Base-by-base conservation (phyloP, 92 coral and sea anemone genomes). In the Galaxea fascicularis region DNA sequence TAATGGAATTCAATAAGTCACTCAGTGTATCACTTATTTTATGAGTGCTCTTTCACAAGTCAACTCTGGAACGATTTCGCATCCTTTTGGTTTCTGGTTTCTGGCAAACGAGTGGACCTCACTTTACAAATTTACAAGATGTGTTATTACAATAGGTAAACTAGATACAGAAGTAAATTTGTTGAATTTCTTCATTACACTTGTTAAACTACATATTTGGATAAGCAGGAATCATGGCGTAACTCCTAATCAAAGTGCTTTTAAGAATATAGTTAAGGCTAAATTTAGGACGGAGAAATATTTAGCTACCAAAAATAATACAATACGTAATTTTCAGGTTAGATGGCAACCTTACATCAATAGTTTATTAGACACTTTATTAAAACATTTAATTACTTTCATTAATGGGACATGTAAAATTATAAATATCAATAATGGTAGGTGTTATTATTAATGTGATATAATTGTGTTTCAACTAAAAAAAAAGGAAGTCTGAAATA, bases 1-100 rank as follows among this genome's bases (percentile, higher is more conserved):
- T n/a, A n/a, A 60, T 60, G 28, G 11, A 18, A n/a, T 18, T n/a
- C 24, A 41, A 64, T 64, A 25, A 26, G 69, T n/a, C n/a, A n/a
- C n/a, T n/a, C n/a, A n/a, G n/a, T 59, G 46, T 7, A 53, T 52
- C 85, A 31, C 59, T 22, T 82, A 41, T 56, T 82, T 45, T 56
- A 69, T 46, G 63, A 49, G 17, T 80, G 53, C 73, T 9, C 20
- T 47, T 51, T 51, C 52, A 31, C 16, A 27, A 60, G 60, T 39
- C 58, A 15, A 60, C 22, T 80, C 29, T 80, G 75, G 85, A 80
- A 16, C 66, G 52, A 80, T 27, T 80, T 80, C 28, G 64, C 51
- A 66, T 30, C 72, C 25, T 31, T 31, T 4, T 65, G 84, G 64
- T 21, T 21, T 63, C 35, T 39, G 45, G 39, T 79, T 79, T 79